Evolutionary conservation across 2,113 vertebrate genomes (phyloP).

Genomic region (Colaptes auratus): DNA sequence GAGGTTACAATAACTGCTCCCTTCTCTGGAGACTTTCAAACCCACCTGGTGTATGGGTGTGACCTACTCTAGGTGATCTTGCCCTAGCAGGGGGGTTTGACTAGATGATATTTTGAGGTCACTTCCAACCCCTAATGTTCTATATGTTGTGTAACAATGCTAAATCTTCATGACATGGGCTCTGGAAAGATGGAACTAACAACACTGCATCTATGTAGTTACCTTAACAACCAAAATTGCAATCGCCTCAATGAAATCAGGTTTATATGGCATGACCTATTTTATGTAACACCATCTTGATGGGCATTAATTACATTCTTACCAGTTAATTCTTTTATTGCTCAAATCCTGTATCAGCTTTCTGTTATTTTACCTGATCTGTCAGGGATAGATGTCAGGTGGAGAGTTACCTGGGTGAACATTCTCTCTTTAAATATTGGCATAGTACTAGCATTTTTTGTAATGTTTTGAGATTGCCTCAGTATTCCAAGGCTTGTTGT

Average conservation of each 20-base stretch:
- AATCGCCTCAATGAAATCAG: background rate
- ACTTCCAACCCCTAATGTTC: background rate
- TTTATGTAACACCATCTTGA: slow-evolving; percentile 31
- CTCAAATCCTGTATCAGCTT: slow-evolving; percentile 47
- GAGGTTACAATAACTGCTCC: background rate
- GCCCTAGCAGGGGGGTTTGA: too few species aligned
- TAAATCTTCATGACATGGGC: background rate
- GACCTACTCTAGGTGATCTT: too few species aligned
- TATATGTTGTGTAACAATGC: background rate
- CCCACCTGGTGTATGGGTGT: too few species aligned
- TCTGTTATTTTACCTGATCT: slow-evolving; percentile 23
- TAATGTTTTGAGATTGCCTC: background rate
- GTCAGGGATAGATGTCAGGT: background rate
- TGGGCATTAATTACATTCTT: background rate
- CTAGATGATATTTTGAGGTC: too few species aligned
- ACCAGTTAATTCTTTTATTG: background rate
- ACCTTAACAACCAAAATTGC: slow-evolving; percentile 15
- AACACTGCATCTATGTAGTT: background rate
- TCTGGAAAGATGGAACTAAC: slow-evolving; percentile 1
- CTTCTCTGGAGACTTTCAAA: too few species aligned
- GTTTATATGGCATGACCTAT: slow-evolving; percentile 55
- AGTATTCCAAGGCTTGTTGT: background rate
- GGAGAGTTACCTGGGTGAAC: slow-evolving; percentile 1
- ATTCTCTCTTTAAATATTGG: background rate
- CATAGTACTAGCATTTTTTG: background rate